Percentiles rank a stretch among this genome's conserved stretches.
phyloP scores from a whole-genome alignment of 2,888 invertebrate genomes.

The Cryptus armator region DNA sequence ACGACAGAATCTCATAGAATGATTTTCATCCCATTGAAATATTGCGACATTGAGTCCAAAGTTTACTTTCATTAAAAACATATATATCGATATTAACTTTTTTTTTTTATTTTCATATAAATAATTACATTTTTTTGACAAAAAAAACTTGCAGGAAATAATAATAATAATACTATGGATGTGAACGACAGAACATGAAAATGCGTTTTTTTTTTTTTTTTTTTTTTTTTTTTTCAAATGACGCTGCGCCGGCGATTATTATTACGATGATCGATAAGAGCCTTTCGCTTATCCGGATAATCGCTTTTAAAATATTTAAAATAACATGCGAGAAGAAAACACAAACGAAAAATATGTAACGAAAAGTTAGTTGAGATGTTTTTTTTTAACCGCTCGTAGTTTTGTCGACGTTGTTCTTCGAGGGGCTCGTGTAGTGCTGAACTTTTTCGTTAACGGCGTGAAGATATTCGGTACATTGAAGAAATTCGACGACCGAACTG shows the following conservation, averaged over 20 bases:
- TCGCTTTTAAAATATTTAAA: conserved; percentile 1
- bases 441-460: conserved; percentile 73
- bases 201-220: not conserved
- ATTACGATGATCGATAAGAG: not conserved
- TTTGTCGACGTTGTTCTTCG: conserved; percentile 40
- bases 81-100: not conserved
- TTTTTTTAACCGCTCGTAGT: conserved; percentile 12
- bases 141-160: conserved; percentile 2
- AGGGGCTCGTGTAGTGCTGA: conserved; percentile 64
- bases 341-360: not conserved
- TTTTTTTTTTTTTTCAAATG: conserved; percentile 1
- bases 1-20: not conserved
- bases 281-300: not conserved
- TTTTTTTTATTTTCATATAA: conserved; percentile 18
- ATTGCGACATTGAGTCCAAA: not conserved
- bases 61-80: not conserved
- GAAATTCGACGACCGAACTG: conserved; percentile 78
- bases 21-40: not conserved
- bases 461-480: conserved; percentile 79
- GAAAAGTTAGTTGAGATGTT: not conserved
- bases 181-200: not conserved
- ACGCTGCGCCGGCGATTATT: not conserved
- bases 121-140: conserved; percentile 27
- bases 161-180: conserved; percentile 33
- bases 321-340: not conserved